Evolutionary conservation across 2,888 invertebrate genomes (phyloP).

Genomic region (Thysanoteuthis rhombus): DNA sequence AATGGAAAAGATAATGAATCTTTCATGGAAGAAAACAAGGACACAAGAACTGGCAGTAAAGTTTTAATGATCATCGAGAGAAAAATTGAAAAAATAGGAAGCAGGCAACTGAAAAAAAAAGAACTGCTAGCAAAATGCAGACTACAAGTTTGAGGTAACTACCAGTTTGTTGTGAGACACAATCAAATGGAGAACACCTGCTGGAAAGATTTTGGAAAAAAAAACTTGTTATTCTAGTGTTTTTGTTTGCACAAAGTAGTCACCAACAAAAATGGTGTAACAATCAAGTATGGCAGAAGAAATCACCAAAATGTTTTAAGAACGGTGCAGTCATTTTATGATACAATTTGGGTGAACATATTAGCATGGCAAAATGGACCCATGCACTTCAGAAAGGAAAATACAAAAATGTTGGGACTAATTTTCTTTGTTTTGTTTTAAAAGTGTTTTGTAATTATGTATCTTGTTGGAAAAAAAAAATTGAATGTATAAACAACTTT

Average conservation of each 20-base stretch:
- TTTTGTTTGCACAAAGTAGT: neutral
- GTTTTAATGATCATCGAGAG: slow-evolving; percentile 12
- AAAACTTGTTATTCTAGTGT: neutral
- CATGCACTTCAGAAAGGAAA: neutral
- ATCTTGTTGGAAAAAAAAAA: neutral
- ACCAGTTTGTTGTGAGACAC: neutral
- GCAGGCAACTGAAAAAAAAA: neutral
- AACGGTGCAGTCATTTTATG: neutral
- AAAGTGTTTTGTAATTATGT: neutral
- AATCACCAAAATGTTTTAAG: neutral
- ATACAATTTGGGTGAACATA: neutral
- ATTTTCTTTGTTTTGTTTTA: neutral
- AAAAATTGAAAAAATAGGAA: slow-evolving; percentile 12
- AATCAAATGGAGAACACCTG: slow-evolving; percentile 12
- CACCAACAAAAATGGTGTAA: slow-evolving; percentile 12
- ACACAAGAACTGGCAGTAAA: neutral
- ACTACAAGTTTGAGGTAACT: neutral
- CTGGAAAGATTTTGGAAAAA: neutral
- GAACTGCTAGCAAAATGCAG: neutral
- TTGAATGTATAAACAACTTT: neutral
- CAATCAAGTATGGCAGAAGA: neutral
- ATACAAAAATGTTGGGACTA: neutral
- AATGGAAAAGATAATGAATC: neutral
- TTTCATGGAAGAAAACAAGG: neutral
- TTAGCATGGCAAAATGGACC: neutral